These are phyloP conservation scores for Galeopterus variegatus DNA, from an alignment of 2,113 vertebrate species.

Conservation along the genomic window DNA sequence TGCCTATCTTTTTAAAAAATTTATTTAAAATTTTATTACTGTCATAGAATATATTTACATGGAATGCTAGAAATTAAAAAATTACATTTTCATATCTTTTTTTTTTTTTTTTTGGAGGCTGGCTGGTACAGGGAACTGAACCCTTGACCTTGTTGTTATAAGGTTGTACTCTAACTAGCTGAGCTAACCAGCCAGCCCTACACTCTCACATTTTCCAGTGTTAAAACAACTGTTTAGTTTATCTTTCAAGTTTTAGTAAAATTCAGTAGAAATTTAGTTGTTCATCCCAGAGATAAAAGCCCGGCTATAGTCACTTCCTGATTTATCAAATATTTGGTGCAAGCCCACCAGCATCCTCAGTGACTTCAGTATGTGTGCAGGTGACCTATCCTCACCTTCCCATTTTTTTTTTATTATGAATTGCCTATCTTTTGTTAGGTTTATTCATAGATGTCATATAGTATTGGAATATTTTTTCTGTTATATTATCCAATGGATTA, in stretches of 20 bases:
- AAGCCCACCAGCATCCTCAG: neutral
- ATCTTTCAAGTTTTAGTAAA: neutral
- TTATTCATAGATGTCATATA: slow-evolving; percentile 9
- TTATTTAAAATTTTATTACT: neutral
- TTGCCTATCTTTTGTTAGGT: neutral
- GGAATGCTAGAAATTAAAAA: neutral
- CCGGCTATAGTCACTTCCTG: neutral
- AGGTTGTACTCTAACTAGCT: too few relatives aligned
- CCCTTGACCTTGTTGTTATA: too few relatives aligned
- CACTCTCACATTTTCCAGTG: neutral
- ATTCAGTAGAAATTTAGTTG: neutral
- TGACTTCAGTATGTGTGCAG: neutral
- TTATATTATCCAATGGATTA: slow-evolving; percentile 10
- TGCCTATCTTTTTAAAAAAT: neutral
- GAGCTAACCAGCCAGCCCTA: too few relatives aligned
- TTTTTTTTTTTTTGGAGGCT: too few relatives aligned
- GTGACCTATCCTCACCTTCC: neutral
- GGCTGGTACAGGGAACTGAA: too few relatives aligned
- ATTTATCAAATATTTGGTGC: neutral
- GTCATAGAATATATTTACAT: neutral
- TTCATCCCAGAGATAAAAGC: neutral
- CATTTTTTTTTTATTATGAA: neutral
- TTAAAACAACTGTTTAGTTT: neutral
- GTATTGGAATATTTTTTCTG: neutral
- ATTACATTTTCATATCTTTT: neutral